These are phyloP conservation scores for Endotricha flammealis DNA, from an alignment of 2,888 invertebrate species.

Conservation along the genomic window DNA sequence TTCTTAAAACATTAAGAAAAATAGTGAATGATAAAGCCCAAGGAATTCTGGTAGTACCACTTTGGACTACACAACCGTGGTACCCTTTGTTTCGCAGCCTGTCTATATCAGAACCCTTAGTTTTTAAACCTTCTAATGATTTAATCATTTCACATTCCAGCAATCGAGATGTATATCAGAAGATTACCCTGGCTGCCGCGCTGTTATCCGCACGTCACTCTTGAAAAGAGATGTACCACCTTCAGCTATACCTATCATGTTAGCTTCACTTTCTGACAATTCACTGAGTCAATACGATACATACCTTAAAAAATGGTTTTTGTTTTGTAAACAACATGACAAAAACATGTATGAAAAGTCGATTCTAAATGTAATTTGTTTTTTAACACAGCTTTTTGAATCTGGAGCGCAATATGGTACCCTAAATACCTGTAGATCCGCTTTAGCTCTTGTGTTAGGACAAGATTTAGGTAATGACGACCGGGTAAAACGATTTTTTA, in stretches of 20 bases:
- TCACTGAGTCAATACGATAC: background rate
- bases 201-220: background rate
- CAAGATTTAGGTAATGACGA: background rate
- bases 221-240: background rate
- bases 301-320: no score
- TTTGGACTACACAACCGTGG: slow-evolving; percentile 4
- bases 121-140: no score
- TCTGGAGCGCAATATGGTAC: background rate
- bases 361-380: background rate
- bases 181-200: background rate
- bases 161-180: background rate
- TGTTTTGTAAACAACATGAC: background rate
- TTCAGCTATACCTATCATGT: no score
- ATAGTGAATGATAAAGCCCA: background rate
- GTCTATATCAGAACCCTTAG: no score
- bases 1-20: background rate
- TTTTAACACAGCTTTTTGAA: background rate
- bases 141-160: background rate
- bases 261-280: no score
- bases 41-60: slow-evolving; percentile 2
- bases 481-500: no score
- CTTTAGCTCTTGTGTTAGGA: background rate
- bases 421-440: background rate
- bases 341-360: background rate
- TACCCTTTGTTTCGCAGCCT: background rate